These are phyloP conservation scores for Folsomia candida DNA, from an alignment of 2,888 invertebrate species.

Conservation along the genomic window DNA sequence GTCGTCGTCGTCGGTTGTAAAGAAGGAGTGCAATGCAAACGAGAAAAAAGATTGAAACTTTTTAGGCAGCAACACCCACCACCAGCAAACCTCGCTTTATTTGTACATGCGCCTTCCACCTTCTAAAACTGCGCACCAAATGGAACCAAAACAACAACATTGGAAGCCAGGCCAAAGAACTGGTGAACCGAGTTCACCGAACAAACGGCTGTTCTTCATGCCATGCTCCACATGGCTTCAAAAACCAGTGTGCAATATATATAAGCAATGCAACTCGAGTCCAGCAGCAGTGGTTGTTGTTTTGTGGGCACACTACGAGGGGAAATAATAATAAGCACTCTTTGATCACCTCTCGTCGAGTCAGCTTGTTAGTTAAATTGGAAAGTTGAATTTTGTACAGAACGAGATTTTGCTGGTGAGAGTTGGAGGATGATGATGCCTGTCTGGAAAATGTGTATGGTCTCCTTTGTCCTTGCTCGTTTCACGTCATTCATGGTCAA, in stretches of 20 bases:
- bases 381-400: not conserved
- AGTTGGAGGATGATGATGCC: no score
- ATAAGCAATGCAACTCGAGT: no score
- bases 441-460: not conserved
- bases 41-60: not conserved
- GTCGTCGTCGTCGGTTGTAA: not conserved
- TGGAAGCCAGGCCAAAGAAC: slow-evolving; percentile 7
- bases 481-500: not conserved
- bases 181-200: slow-evolving; percentile 9
- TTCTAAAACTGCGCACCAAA: slow-evolving; percentile 29
- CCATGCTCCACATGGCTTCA: no score
- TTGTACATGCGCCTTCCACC: slow-evolving; percentile 45
- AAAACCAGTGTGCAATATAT: no score
- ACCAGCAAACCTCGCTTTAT: slow-evolving; percentile 30
- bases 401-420: slow-evolving; percentile 10
- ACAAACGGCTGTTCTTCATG: not conserved
- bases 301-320: no score
- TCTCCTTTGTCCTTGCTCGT: not conserved
- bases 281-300: no score
- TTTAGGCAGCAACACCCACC: not conserved
- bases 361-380: not conserved
- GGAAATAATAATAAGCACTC: no score
- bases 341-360: not conserved
- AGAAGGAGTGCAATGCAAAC: not conserved
- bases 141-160: slow-evolving; percentile 10